Percentiles rank a stretch among this genome's conserved stretches.
Evolutionary conservation across 1,140 invertebrate species (phyloP).

Genomic region (Papilio dardanus): DNA sequence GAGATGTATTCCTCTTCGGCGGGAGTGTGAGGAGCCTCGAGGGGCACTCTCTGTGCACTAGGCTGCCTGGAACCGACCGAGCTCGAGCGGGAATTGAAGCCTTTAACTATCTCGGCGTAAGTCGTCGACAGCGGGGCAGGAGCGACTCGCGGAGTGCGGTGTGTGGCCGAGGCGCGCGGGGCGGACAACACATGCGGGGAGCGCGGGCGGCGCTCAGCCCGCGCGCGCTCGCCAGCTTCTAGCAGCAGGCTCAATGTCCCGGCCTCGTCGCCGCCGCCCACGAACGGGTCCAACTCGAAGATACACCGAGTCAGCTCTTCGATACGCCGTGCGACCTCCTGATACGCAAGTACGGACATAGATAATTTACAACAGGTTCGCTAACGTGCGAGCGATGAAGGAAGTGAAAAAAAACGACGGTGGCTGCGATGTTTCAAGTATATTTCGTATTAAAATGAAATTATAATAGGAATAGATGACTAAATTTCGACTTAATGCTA

Average conservation of each 20-base stretch:
- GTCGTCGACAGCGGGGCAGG: conserved; percentile 86
- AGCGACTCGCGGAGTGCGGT: conserved; percentile 88
- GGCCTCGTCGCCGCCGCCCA: conserved; percentile 59
- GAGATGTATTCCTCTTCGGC: conserved; percentile 11
- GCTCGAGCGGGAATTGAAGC: conserved; percentile 76
- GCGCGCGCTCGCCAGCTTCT: conserved; percentile 64
- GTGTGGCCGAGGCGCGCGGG: conserved; percentile 84
- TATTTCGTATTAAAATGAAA: conserved; percentile 68
- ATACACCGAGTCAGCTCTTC: conserved; percentile 87
- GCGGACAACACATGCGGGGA: conserved; percentile 60
- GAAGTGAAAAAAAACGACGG: conserved; percentile 72
- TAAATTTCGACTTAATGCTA: conserved; percentile 66
- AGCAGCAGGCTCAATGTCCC: conserved; percentile 72
- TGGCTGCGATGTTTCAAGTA: conserved; percentile 77
- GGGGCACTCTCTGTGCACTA: conserved; percentile 51
- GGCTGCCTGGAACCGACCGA: conserved; percentile 55
- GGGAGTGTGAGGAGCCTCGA: conserved; percentile 7
- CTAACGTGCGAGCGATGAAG: conserved; percentile 57
- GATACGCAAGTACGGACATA: conserved; percentile 85
- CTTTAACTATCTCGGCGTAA: conserved; percentile 90
- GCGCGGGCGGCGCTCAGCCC: conserved; percentile 64
- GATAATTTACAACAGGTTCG: conserved; percentile 73
- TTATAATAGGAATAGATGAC: conserved; percentile 72
- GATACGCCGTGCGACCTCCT: conserved; percentile 88
- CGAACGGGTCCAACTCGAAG: conserved; percentile 87